Evolutionary conservation across 2,888 invertebrate species (phyloP), one percentile per base, ranked within the genome.

Genomic region (Anarsia innoxiella): DNA sequence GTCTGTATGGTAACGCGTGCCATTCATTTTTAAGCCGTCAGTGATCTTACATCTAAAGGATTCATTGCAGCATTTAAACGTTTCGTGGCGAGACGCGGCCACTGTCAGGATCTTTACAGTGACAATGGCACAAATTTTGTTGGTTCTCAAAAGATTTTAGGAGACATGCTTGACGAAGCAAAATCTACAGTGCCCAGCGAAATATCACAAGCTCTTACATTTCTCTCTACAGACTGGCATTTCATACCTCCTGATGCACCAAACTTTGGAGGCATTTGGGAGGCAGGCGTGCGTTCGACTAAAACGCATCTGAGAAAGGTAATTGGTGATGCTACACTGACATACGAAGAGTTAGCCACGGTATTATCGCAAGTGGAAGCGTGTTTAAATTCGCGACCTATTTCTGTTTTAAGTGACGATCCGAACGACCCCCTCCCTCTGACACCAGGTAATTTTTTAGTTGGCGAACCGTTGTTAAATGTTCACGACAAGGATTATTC

Each of bases 11-110:
- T 31, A 3, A 43, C 43, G 10, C 39, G 35, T 5, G 42, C 42
- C 3, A 14, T 43, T 11, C 58, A 58, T 30, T 36, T 60, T 1
- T 58, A 60, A 30, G 23, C 43, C 3, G 58, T 56, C 1, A 19
- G 26, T 26, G 29, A 29, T 23, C 26, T 63, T 3, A 42, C 53
- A 6, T 40, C 60, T 1, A 42, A 53, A 26, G 51, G 48, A 0
- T 51, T 48, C 14, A 37, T 49, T 8, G 41, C 45, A 3, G 51
- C 51, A 3, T 51, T 48, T 12, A 14, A 34, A 10, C 23, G 46
- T 12, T 42, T 49, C 19, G 29, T 31, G 1, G 29, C 41, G 0
- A 23, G 46, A 9, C 9, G 48, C 16, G 48, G 47, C 0, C 36
- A 40, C 33, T 40, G 40, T 16, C 11, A 31, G 2, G 34, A 43